These are phyloP conservation scores for Gopherus evgoodei DNA, from an alignment of 2,113 vertebrate genomes.

Conservation along the genomic window DNA sequence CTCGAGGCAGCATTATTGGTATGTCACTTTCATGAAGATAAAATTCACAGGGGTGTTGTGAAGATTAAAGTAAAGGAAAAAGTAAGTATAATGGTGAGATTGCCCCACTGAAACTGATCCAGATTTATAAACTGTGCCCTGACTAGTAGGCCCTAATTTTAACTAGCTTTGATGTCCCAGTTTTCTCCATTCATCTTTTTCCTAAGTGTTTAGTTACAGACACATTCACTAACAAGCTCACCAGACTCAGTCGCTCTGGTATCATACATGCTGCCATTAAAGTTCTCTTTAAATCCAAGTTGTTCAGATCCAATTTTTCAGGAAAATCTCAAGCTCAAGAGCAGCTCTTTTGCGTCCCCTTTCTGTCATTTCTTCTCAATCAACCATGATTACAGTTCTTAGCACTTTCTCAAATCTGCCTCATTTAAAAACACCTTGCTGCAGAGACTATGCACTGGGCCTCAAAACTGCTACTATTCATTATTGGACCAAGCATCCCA, in stretches of 20 bases:
- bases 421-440: slow-evolving; percentile 56
- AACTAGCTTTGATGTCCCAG: not conserved
- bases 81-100: accelerated
- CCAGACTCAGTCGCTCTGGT: not conserved
- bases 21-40: not conserved
- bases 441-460: slow-evolving; percentile 14
- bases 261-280: not conserved
- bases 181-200: not conserved
- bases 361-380: slow-evolving; percentile 57
- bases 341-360: slow-evolving; percentile 22
- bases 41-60: not conserved
- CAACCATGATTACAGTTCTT: not conserved
- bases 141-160: not conserved
- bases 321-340: slow-evolving; percentile 13
- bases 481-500: not conserved
- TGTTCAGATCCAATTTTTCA: not conserved
- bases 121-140: accelerated
- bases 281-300: not conserved
- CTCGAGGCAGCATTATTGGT: not conserved
- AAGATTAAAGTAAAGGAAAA: not conserved
- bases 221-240: not conserved
- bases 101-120: not conserved
- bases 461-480: slow-evolving; percentile 26
- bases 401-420: slow-evolving; percentile 16
- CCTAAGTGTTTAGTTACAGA: not conserved